A percentile compares a stretch with the other conserved stretches of the same genome.
Conservation (phyloP, 2,888 invertebrate genomes). For the Thymelicus lineola region DNA sequence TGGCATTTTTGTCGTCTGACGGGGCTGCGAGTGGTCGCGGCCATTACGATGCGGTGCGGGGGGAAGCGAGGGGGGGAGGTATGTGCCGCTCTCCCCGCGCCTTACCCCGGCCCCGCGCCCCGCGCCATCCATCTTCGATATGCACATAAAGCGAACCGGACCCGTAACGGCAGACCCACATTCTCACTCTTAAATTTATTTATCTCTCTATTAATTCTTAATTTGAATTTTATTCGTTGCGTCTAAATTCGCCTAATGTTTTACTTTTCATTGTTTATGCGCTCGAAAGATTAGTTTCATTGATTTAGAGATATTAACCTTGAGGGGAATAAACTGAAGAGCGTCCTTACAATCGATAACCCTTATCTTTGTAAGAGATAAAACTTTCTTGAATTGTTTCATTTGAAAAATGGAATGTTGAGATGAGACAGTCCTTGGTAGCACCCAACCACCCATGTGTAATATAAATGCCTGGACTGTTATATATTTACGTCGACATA, state of each 20-base stretch:
- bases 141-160: slow-evolving; percentile 84
- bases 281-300: slow-evolving; percentile 44
- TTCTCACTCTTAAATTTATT: slow-evolving; percentile 83
- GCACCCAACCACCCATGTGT: no score
- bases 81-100: slow-evolving; percentile 52
- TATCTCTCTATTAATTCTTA: slow-evolving; percentile 84
- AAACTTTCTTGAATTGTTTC: not conserved
- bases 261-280: slow-evolving; percentile 44
- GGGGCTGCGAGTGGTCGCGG: slow-evolving; percentile 79
- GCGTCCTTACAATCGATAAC: not conserved
- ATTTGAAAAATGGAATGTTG: no score
- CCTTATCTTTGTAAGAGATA: not conserved
- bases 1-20: slow-evolving; percentile 86
- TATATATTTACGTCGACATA: not conserved
- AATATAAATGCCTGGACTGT: no score
- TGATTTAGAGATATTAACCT: slow-evolving; percentile 36
- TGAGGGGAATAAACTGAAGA: not conserved
- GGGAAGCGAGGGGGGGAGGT: slow-evolving; percentile 52
- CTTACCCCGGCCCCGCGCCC: slow-evolving; percentile 55
- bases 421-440: no score
- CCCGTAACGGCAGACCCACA: slow-evolving; percentile 82
- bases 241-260: slow-evolving; percentile 45
- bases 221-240: slow-evolving; percentile 77
- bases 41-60: slow-evolving; percentile 68
- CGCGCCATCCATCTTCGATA: slow-evolving; percentile 83